Evolutionary conservation across 2,113 vertebrate genomes (phyloP), one percentile per base, ranked within the genome.

Genomic region (Syngnathus floridae): DNA sequence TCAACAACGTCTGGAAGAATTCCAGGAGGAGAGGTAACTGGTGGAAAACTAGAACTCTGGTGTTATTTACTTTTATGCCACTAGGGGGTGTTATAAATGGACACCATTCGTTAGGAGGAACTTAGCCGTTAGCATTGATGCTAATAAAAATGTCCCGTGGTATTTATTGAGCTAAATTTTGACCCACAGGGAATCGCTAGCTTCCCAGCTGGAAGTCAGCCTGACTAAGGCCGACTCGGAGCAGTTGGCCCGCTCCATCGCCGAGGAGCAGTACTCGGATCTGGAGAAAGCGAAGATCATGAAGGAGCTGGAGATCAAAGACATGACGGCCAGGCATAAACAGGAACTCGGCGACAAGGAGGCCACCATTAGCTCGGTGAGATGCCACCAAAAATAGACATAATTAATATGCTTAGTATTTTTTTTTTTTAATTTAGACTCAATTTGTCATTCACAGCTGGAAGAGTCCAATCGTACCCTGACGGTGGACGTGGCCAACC

Each of bases 281-380:
- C 84, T 98, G 88, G 95, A 99, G 85, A 97, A 97, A 86, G 96
- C 98, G 83, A 99, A 99, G 84, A 98, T 98, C 75, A 98, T 98
- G 93, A 99, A 97, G 80, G 96, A 98, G 77, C 88, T 99, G 74
- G 95, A 98, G 89, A 94, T 98, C 70, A 97, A 95, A 75, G 95
- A 99, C 87, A 95, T 98, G 94, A 94, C 93, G 89, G 94, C 93
- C 0, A 89, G 93, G 74, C 95, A 98, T 78, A 94, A 91, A 43
- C 96, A 96, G 87, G 95, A 98, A 19, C 93, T 98, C 48, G 69
- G 86, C 0, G 96, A 98, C 76, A 98, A 97, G 83, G 94, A 98
- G 79, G 91, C 92, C 76, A 98, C 95, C 31, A 95, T 98, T 84
- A 90, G 83, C 65, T 97, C 93, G 49, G 96, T 98, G 84, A 93